Base-by-base conservation (phyloP, 2,113 vertebrate genomes). In the Psilopogon haemacephalus region DNA sequence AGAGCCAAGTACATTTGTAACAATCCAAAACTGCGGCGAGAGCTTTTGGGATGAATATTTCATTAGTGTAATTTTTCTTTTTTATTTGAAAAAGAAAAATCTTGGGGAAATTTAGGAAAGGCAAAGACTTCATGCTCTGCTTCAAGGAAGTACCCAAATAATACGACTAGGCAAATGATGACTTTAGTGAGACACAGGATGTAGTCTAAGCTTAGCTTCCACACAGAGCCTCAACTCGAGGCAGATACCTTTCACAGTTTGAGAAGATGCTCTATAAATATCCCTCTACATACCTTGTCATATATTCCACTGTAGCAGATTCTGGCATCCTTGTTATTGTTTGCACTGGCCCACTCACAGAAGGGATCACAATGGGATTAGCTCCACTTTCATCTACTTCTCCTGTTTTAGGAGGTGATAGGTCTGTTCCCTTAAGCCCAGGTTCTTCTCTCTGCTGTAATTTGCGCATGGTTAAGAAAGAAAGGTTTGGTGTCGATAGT, bases 81-180 rank as follows among this genome's bases (percentile, higher is more conserved):
- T 90, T 88, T 70, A 46, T 84, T 86, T 95, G 38, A 67, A 64
- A 93, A 93, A 71, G 35, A 80, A 90, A 86, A 92, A 38, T 81
- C 16, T 59, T 32, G 5, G 30, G 16, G 5, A 84, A 81, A 77
- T 71, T 71, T 69, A 68, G 17, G 56, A 42, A 81, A 81, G 21
- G 18, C 35, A 85, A 72, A 23, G 14, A 52, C 38, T 75, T 59
- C 54, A 30, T 63, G 11, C 12, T 9, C 30, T 15, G 5, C 69
- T 89, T 90, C 20, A 64, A 35, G 62, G 60, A 73, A 72, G 23
- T 30, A 78, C 24, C 30, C 5, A 8, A 73, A 63, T 16, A 68
- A 5, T 52, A 15, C 2, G 1, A 55, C 50, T 1, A 80, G 30
- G 73, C 69, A 89, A 89, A 87, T 4, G 0, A 11, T 42, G 1